These are phyloP conservation scores for Drosophila arawakana DNA, from an alignment of 1,140 invertebrate genomes.

Conservation along the genomic window DNA sequence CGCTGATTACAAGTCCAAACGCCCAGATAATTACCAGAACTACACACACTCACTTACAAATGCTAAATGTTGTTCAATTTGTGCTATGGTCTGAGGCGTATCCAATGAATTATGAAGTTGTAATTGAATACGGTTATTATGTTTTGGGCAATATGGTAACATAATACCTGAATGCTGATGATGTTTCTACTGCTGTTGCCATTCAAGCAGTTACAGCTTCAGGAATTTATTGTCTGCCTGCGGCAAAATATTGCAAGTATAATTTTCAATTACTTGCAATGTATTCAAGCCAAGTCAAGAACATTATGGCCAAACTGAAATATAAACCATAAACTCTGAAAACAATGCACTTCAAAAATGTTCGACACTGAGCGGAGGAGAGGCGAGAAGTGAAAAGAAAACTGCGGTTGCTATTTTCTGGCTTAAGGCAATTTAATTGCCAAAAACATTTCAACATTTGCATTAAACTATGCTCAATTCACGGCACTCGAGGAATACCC, in stretches of 20 bases:
- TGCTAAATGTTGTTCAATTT: constrained; percentile 13
- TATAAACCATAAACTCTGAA: constrained; percentile 17
- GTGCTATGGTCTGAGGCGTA: not conserved
- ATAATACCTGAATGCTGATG: constrained; percentile 4
- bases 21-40: constrained; percentile 56
- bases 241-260: not conserved
- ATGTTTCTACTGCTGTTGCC: not conserved
- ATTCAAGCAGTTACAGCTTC: constrained; percentile 1
- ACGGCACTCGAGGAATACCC: constrained; percentile 35
- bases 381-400: not conserved
- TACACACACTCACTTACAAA: constrained; percentile 33
- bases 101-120: constrained; percentile 64
- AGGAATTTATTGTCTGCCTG: constrained; percentile 40
- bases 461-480: constrained; percentile 59
- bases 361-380: not conserved
- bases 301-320: constrained; percentile 9
- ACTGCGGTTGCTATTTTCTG: constrained; percentile 14
- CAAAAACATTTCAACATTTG: constrained; percentile 48
- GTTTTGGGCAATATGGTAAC: constrained; percentile 41
- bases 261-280: constrained; percentile 50
- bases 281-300: constrained; percentile 30
- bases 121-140: constrained; percentile 76
- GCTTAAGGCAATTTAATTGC: constrained; percentile 55
- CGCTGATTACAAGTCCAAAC: constrained; percentile 16
- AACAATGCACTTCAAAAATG: constrained; percentile 35